Conservation (phyloP, 2,797 vertebrate genomes). For the Sarcoramphus papa region DNA sequence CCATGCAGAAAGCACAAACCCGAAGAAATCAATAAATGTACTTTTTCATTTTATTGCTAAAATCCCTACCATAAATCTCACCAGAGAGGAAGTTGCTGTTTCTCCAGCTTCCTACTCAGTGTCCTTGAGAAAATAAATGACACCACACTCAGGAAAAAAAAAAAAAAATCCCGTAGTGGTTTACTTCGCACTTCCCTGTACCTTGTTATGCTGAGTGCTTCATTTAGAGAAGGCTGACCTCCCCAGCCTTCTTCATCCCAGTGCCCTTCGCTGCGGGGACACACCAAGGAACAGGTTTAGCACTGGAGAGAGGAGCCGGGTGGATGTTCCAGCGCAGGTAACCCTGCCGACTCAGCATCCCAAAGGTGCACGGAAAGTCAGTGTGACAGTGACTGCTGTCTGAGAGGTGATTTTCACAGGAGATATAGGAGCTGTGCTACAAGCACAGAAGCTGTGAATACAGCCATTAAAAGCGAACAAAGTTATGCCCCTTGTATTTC, state of each 20-base stretch:
- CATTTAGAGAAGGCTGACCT: constrained; percentile 51
- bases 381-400: constrained; percentile 19
- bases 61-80: constrained; percentile 50
- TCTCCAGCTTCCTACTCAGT: constrained; percentile 55
- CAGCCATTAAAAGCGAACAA: not conserved
- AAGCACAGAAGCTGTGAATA: not conserved
- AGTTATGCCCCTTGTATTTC: not conserved
- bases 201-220: constrained; percentile 60
- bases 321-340: not conserved
- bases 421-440: not conserved
- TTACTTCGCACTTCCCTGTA: constrained; percentile 32
- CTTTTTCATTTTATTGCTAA: constrained; percentile 21
- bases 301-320: constrained; percentile 23
- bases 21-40: not conserved
- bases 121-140: constrained; percentile 68
- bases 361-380: constrained; percentile 34
- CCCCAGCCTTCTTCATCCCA: constrained; percentile 43
- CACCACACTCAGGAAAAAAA: not conserved
- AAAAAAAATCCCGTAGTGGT: not conserved
- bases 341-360: constrained; percentile 64
- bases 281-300: constrained; percentile 52
- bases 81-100: constrained; percentile 59
- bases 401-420: constrained; percentile 37
- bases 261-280: constrained; percentile 33
- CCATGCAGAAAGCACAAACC: not conserved